phyloP scores from a whole-genome alignment of 1,140 invertebrate species.

The Andrena cerasifolii region DNA sequence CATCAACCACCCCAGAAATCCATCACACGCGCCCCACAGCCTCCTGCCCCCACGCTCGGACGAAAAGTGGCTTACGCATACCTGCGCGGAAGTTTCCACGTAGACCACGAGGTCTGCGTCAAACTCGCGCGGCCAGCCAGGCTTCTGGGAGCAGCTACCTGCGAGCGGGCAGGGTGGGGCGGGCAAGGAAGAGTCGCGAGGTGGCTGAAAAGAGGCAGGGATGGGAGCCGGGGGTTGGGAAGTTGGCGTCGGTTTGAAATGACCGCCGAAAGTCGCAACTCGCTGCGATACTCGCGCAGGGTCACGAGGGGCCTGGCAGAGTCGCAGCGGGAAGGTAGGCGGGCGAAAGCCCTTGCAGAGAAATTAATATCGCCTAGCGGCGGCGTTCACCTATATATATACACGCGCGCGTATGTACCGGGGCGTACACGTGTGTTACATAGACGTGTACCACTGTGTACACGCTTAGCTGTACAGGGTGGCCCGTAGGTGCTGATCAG shows the following conservation, averaged over 20 bases:
- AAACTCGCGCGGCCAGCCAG: background rate
- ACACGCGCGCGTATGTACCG: constrained; percentile 1
- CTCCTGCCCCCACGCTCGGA: too few relatives aligned
- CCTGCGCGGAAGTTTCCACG: constrained; percentile 32
- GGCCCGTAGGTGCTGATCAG: background rate
- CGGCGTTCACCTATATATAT: constrained; percentile 57
- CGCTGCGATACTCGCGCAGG: constrained; percentile 53
- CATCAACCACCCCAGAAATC: background rate
- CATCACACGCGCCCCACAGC: background rate
- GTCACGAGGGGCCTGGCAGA: constrained; percentile 50
- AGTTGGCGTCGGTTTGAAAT: constrained; percentile 56
- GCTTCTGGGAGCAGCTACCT: constrained; percentile 27
- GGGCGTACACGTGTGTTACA: constrained; percentile 17
- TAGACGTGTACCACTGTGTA: constrained; percentile 34
- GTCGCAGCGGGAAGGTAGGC: constrained; percentile 60
- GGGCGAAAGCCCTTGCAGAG: constrained; percentile 71
- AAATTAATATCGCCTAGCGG: constrained; percentile 79
- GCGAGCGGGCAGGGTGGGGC: constrained; percentile 27
- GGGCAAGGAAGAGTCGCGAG: background rate
- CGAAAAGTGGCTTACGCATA: background rate
- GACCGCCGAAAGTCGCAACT: constrained; percentile 70
- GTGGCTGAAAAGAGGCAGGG: background rate
- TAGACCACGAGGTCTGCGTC: background rate
- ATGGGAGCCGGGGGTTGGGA: background rate
- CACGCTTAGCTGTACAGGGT: constrained; percentile 28